Conservation (phyloP, 2,888 invertebrate genomes). For the Coelinius sp. region DNA sequence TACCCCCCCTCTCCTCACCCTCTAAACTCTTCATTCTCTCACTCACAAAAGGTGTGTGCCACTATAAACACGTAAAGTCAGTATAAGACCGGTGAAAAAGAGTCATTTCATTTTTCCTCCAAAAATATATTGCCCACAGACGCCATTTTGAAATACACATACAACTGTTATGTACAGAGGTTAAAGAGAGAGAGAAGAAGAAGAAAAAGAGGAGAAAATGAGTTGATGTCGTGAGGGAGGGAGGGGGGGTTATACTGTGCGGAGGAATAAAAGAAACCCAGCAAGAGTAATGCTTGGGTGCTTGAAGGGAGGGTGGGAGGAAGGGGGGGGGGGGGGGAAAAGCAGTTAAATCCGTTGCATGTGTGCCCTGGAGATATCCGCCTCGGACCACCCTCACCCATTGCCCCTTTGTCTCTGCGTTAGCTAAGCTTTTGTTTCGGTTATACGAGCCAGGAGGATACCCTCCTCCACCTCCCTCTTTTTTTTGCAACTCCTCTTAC, state of each 20-base stretch:
- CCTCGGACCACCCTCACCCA: constrained; percentile 35
- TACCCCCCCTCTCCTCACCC: constrained; percentile 11
- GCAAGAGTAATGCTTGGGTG: constrained; percentile 40
- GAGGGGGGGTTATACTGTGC: constrained; percentile 36
- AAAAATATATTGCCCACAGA: not conserved
- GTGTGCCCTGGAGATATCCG: constrained; percentile 63
- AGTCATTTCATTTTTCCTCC: constrained; percentile 25
- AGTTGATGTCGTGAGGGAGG: constrained; percentile 19
- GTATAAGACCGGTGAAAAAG: constrained; percentile 54
- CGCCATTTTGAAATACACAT: constrained; percentile 6
- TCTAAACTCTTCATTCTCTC: constrained; percentile 37
- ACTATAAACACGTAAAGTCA: constrained; percentile 44
- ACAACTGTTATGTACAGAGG: not conserved
- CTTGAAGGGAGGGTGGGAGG: constrained; percentile 56
- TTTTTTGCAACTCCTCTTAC: not conserved
- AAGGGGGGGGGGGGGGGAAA: constrained; percentile 63
- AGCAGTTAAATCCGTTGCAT: constrained; percentile 70
- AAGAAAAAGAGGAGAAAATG: constrained; percentile 9
- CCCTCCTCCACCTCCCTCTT: constrained; percentile 40
- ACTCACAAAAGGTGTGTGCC: constrained; percentile 41
- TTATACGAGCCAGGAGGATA: constrained; percentile 66
- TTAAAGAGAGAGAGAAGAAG: not conserved
- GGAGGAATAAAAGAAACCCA: constrained; percentile 66
- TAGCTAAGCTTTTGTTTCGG: constrained; percentile 70
- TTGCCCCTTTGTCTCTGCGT: constrained; percentile 66